These are phyloP conservation scores for Acronicta leporina DNA, from an alignment of 2,888 invertebrate genomes.

Conservation along the genomic window DNA sequence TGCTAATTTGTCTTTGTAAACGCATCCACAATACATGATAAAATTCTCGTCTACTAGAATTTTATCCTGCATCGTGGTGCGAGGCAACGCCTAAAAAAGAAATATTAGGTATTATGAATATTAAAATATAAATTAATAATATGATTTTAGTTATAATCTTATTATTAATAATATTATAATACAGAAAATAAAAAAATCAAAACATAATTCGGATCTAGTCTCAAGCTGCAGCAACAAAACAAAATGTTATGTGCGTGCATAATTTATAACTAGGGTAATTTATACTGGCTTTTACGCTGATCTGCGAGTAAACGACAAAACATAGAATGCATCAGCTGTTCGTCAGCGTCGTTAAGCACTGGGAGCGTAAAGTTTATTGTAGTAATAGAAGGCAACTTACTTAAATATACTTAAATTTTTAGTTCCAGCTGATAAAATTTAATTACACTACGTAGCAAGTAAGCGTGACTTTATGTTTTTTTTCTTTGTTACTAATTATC, in stretches of 20 bases:
- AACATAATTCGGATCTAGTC: no score
- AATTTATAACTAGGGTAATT: slow-evolving; percentile 35
- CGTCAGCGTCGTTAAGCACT: slow-evolving; percentile 29
- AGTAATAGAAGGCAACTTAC: slow-evolving; percentile 5
- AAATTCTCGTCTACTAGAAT: no score
- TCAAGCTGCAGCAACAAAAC: slow-evolving; percentile 5
- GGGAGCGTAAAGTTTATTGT: slow-evolving; percentile 7
- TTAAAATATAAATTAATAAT: no score
- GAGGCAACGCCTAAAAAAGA: no score
- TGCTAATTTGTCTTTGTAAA: no score
- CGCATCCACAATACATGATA: no score
- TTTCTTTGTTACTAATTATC: not conserved
- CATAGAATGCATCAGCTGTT: slow-evolving; percentile 29
- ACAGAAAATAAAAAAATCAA: no score
- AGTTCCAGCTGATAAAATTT: slow-evolving; percentile 3
- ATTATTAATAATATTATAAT: no score
- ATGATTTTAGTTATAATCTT: no score
- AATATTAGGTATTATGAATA: no score
- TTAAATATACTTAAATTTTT: slow-evolving; percentile 3
- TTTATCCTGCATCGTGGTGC: no score
- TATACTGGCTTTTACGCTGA: slow-evolving; percentile 32
- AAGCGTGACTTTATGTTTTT: not conserved
- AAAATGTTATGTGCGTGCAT: slow-evolving; percentile 32
- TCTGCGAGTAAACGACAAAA: slow-evolving; percentile 32
- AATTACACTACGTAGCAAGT: slow-evolving; percentile 1